A percentile compares a stretch with the other conserved stretches of the same genome.
Evolutionary conservation across 2,888 invertebrate genomes (phyloP).

Genomic region (Ormyrus nitidulus): DNA sequence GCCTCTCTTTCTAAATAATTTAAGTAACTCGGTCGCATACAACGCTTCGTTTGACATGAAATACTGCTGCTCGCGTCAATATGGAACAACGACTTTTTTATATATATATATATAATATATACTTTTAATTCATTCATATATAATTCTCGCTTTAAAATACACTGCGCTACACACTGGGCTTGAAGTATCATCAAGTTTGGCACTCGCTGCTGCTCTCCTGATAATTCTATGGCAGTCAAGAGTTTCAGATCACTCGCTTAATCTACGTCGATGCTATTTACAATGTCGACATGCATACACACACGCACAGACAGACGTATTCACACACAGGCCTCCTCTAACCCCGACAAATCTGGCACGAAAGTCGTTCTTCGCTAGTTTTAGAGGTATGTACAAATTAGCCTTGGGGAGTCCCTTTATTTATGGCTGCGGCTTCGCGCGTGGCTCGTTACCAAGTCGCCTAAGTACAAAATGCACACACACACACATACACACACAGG

Average conservation of each 20-base stretch:
- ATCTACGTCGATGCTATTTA: slow-evolving; percentile 28
- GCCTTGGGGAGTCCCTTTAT: slow-evolving; percentile 35
- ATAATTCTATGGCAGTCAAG: slow-evolving; percentile 30
- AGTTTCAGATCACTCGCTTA: slow-evolving; percentile 8
- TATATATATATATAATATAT: no score
- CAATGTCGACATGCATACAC: not conserved
- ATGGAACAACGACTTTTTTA: slow-evolving; percentile 67
- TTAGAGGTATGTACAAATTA: slow-evolving; percentile 44
- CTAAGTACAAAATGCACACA: slow-evolving; percentile 35
- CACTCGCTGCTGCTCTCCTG: slow-evolving; percentile 65
- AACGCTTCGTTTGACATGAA: slow-evolving; percentile 63
- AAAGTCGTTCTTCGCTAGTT: slow-evolving; percentile 1
- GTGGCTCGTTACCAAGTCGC: slow-evolving; percentile 16
- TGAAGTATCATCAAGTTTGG: slow-evolving; percentile 69
- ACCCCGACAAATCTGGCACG: slow-evolving; percentile 19
- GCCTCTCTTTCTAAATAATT: slow-evolving; percentile 67
- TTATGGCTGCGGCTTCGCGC: slow-evolving; percentile 27
- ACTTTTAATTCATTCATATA: no score
- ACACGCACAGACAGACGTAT: not conserved
- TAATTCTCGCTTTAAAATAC: slow-evolving; percentile 35
- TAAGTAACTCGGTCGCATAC: slow-evolving; percentile 69
- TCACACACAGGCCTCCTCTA: not conserved
- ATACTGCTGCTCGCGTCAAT: slow-evolving; percentile 39
- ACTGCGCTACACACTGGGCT: slow-evolving; percentile 68
- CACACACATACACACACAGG: not conserved